phyloP scores from a whole-genome alignment of 1,140 invertebrate species.

The Schlechtendalia chinensis region DNA sequence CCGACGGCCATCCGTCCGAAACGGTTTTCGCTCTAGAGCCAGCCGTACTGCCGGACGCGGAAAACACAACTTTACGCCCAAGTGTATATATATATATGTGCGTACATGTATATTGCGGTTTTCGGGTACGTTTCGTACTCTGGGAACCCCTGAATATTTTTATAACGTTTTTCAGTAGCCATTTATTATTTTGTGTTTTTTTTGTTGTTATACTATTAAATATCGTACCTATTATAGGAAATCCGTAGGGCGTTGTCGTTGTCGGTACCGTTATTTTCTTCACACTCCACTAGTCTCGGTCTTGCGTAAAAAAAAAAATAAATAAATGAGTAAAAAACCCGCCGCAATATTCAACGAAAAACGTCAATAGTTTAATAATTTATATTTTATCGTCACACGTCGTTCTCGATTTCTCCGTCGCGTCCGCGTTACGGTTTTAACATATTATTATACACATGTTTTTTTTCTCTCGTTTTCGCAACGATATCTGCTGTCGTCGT shows the following conservation, averaged over 20 bases:
- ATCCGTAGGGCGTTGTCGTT: slow-evolving; percentile 39
- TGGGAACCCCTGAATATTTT: background rate
- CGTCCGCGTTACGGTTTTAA: too few species aligned
- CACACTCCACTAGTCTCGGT: background rate
- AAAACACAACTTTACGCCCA: too few species aligned
- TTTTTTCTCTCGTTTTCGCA: background rate
- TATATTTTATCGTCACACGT: background rate
- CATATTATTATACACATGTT: background rate
- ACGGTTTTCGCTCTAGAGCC: too few species aligned
- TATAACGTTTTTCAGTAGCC: slow-evolving; percentile 12
- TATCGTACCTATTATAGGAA: slow-evolving; percentile 5
- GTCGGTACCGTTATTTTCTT: background rate
- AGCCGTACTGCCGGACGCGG: too few species aligned
- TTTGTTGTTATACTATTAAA: too few species aligned
- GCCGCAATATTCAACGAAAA: background rate
- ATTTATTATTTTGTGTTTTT: background rate
- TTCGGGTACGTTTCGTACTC: too few species aligned
- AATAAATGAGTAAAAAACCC: background rate
- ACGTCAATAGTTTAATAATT: background rate
- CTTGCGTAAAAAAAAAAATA: background rate
- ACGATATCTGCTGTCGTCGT: background rate
- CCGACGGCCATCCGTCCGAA: too few species aligned
- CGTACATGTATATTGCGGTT: too few species aligned
- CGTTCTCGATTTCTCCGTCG: background rate
- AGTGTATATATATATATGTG: too few species aligned